A percentile compares a stretch with the other conserved stretches of the same genome.
Evolutionary conservation across 2,888 invertebrate species (phyloP).

Genomic region (Eupeodes latifasciatus): DNA sequence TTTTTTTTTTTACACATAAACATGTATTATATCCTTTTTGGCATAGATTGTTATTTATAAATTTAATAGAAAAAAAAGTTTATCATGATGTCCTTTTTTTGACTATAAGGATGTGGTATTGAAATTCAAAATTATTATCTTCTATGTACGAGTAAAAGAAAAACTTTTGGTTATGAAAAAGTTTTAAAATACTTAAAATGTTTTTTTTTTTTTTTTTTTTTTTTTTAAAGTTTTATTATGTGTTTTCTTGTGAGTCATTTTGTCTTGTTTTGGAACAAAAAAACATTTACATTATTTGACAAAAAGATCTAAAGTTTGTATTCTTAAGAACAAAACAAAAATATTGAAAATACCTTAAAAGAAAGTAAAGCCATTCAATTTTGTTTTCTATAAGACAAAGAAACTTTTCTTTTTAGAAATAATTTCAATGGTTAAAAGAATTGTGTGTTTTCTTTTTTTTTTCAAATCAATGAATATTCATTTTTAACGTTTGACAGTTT

Average conservation of each 20-base stretch:
- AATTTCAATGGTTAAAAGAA: slow-evolving; percentile 2
- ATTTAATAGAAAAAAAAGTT: slow-evolving; percentile 31
- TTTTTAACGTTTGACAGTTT: slow-evolving; percentile 11
- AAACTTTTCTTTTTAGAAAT: slow-evolving; percentile 8
- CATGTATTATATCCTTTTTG: slow-evolving; percentile 22
- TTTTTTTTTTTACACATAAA: slow-evolving; percentile 5
- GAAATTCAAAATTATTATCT: slow-evolving; percentile 20
- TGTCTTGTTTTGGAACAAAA: not conserved
- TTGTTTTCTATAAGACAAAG: slow-evolving; percentile 18
- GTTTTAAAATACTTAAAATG: slow-evolving; percentile 61
- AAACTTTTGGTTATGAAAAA: slow-evolving; percentile 50
- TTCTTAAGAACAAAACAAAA: slow-evolving; percentile 53
- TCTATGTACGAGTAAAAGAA: slow-evolving; percentile 19
- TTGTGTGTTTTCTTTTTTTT: not conserved
- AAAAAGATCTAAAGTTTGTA: slow-evolving; percentile 52
- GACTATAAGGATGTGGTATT: not conserved
- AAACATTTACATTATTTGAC: slow-evolving; percentile 19
- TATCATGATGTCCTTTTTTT: slow-evolving; percentile 22
- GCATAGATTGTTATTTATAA: too few relatives aligned
- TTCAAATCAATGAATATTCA: slow-evolving; percentile 64
- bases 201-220: not conserved
- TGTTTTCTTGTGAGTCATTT: not conserved
- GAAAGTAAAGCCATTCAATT: slow-evolving; percentile 35
- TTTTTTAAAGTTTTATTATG: slow-evolving; percentile 39
- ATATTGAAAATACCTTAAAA: slow-evolving; percentile 26